Base-by-base conservation (phyloP, 2,113 vertebrate genomes). In the Perca flavescens region DNA sequence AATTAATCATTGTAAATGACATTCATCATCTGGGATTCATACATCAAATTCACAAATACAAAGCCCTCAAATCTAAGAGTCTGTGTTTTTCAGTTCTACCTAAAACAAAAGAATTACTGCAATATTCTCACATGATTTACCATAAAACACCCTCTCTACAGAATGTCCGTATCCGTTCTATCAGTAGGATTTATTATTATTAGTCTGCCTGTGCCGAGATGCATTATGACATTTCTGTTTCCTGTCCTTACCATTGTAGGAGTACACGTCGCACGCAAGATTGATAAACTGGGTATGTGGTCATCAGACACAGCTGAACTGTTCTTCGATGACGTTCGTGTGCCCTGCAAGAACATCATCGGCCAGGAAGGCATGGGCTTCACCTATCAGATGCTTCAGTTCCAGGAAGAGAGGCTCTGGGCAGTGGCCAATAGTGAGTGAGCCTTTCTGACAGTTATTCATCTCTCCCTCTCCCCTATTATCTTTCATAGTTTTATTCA, bases 341-440 rank as follows among this genome's bases (percentile, higher is more conserved):
- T 97, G 19, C 96, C 96, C 12, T 95, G 91, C 79, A 96, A 86
- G 74, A 95, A 96, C 84, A 5, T 97, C 80, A 97, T 96, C 0
- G 94, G 96, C 4, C 91, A 97, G 87, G 96, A 97, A 92, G 96
- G 96, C 88, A 95, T 95, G 94, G 95, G 96, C 72, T 98, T 98
- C 91, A 96, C 91, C 0, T 97, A 97, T 54, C 96, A 97, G 92
- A 97, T 97, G 96, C 89, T 97, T 60, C 96, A 97, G 58, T 97
- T 98, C 93, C 96, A 97, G 88, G 96, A 97, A 86, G 95, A 96
- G 87, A 89, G 95, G 12, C 93, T 97, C 64, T 96, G 95, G 95
- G 95, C 49, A 12, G 96, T 80, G 80, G 96, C 95, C 86, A 92
- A 67, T n/a, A 46, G 96, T 97, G 95, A 96, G 96, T 93, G 22